phyloP scores from a whole-genome alignment of 64 coral and sea anemone genomes.

The Astreopora myriophthalma region DNA sequence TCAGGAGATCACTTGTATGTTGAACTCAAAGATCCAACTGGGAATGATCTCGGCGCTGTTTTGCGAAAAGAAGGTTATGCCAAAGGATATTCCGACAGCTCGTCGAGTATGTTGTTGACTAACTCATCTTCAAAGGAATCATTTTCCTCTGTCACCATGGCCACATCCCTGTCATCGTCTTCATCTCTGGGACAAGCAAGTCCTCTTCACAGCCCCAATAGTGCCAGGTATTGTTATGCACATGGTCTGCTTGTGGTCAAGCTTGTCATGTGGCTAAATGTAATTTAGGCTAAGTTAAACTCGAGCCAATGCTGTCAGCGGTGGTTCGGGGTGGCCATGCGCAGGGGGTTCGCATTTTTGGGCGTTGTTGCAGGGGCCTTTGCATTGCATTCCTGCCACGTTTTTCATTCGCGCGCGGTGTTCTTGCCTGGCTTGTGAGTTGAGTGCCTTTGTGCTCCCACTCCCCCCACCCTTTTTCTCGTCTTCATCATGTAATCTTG shows the following conservation, averaged over 20 bases:
- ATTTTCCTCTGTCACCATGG: background rate
- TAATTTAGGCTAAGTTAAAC: too few relatives aligned
- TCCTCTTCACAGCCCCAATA: background rate
- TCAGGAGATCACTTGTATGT: constrained; percentile 73
- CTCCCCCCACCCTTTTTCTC: too few relatives aligned
- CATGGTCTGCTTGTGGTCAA: background rate
- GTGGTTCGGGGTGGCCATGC: too few relatives aligned
- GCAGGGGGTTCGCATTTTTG: too few relatives aligned
- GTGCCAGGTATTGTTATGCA: background rate
- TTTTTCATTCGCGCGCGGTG: too few relatives aligned
- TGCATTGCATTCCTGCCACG: too few relatives aligned
- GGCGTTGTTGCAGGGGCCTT: too few relatives aligned
- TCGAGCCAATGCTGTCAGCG: too few relatives aligned
- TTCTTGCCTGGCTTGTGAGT: too few relatives aligned
- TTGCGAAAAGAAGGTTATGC: constrained; percentile 21
- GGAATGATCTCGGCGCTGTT: constrained; percentile 15
- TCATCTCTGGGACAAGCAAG: background rate
- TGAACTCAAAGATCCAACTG: constrained; percentile 20
- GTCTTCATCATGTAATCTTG: too few relatives aligned
- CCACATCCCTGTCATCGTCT: background rate
- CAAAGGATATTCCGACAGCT: background rate
- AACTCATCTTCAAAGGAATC: constrained; percentile 35
- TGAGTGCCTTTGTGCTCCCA: too few relatives aligned
- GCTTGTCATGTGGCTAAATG: background rate
- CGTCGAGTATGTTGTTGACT: background rate